Conservation (phyloP, 2,888 invertebrate species). For the Papilio protenor region DNA sequence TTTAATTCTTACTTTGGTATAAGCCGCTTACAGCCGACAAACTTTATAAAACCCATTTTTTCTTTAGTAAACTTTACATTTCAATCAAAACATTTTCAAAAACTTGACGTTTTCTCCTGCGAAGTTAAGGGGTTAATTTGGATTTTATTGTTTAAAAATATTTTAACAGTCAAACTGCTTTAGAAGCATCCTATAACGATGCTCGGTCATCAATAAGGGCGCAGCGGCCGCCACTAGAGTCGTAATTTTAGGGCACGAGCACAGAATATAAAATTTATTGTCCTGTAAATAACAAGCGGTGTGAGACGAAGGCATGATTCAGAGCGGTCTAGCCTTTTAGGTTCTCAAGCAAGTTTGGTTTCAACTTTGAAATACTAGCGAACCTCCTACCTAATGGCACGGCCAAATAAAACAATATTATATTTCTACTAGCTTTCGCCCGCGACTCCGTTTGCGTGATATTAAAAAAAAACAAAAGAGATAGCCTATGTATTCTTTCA, state of each 20-base stretch:
- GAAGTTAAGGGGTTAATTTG: background rate
- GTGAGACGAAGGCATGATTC: slow-evolving; percentile 36
- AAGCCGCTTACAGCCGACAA: too few species aligned
- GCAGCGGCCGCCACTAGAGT: slow-evolving; percentile 23
- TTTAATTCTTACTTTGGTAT: too few species aligned
- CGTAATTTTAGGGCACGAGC: slow-evolving; percentile 45
- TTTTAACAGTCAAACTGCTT: slow-evolving; percentile 20
- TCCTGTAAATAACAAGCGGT: slow-evolving; percentile 54
- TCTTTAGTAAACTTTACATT: too few species aligned
- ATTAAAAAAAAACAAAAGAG: too few species aligned
- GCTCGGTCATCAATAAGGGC: slow-evolving; percentile 38
- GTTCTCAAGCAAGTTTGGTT: background rate
- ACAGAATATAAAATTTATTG: slow-evolving; percentile 53
- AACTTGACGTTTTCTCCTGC: too few species aligned
- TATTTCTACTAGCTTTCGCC: too few species aligned
- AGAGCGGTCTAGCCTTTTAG: slow-evolving; percentile 22
- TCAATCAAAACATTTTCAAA: too few species aligned
- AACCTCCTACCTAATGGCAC: background rate
- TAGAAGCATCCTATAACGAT: slow-evolving; percentile 15
- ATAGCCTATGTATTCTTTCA: too few species aligned
- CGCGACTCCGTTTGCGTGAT: too few species aligned
- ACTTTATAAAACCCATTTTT: too few species aligned
- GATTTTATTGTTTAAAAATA: background rate
- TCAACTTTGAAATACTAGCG: slow-evolving; percentile 7
- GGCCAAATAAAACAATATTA: background rate